Evolutionary conservation across 2,113 vertebrate genomes (phyloP).

Genomic region (Oncorhynchus nerka): DNA sequence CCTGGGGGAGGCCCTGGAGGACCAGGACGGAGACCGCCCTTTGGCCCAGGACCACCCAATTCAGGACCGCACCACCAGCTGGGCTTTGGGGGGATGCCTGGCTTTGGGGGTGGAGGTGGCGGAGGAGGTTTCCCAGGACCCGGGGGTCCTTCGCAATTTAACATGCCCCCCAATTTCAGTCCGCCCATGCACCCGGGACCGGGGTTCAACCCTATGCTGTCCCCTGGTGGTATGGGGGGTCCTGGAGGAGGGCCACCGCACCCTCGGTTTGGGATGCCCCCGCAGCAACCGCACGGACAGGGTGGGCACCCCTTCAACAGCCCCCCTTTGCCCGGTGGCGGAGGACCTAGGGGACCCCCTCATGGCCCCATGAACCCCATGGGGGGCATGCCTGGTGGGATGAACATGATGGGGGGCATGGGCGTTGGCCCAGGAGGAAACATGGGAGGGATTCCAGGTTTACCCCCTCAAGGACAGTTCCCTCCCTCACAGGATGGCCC

Average conservation of each 20-base stretch:
- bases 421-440: slow-evolving; percentile 72
- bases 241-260: slow-evolving; percentile 75
- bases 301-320: slow-evolving; percentile 79
- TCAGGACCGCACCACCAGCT: slow-evolving; percentile 85
- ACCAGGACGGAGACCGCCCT: slow-evolving; percentile 77
- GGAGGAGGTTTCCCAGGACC: slow-evolving; percentile 72
- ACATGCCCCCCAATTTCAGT: slow-evolving; percentile 90
- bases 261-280: slow-evolving; percentile 76
- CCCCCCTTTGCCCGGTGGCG: slow-evolving; percentile 72
- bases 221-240: slow-evolving; percentile 77
- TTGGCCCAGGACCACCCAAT: slow-evolving; percentile 72
- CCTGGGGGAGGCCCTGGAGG: slow-evolving; percentile 65
- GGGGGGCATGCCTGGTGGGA: slow-evolving; percentile 74
- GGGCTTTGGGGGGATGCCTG: slow-evolving; percentile 81
- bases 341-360: slow-evolving; percentile 73
- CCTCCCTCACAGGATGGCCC: slow-evolving; percentile 79
- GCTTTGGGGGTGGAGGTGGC: slow-evolving; percentile 67
- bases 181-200: slow-evolving; percentile 86
- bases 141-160: slow-evolving; percentile 80
- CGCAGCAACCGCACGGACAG: slow-evolving; percentile 79
- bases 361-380: slow-evolving; percentile 73
- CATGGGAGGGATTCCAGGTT: slow-evolving; percentile 80
- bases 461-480: slow-evolving; percentile 88
- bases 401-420: slow-evolving; percentile 78
- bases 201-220: slow-evolving; percentile 92